phyloP scores from a whole-genome alignment of 2,888 invertebrate genomes.

The Erebia aethiops region DNA sequence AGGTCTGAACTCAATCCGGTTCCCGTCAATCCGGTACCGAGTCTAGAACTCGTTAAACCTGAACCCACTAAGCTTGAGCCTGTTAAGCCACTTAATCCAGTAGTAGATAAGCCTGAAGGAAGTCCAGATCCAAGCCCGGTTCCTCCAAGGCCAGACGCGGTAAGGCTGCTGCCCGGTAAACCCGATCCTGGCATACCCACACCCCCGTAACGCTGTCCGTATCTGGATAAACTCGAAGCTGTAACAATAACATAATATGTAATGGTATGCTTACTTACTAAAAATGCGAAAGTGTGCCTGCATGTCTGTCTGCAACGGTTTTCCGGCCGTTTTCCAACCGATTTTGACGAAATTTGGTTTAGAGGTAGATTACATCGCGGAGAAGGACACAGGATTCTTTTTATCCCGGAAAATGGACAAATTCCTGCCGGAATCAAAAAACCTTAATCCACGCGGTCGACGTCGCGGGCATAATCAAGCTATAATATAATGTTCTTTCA shows the following conservation, averaged over 20 bases:
- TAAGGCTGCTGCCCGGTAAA: constrained; percentile 59
- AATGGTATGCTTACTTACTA: no score
- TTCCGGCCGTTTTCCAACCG: no score
- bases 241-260: constrained; percentile 31
- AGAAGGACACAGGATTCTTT: no score
- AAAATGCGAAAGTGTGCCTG: no score
- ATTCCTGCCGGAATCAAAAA: no score
- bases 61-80: constrained; percentile 74
- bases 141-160: constrained; percentile 52
- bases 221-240: constrained; percentile 84
- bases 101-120: constrained; percentile 72
- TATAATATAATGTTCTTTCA: not conserved
- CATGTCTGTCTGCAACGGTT: no score
- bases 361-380: no score
- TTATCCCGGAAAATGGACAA: no score
- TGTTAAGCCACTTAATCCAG: constrained; percentile 74
- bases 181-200: constrained; percentile 61
- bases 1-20: constrained; percentile 68
- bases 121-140: constrained; percentile 61
- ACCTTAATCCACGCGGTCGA: no score
- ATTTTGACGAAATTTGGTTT: no score
- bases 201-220: constrained; percentile 85
- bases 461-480: no score
- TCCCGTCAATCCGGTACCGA: constrained; percentile 67
- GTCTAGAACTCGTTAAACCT: constrained; percentile 67